Conservation (phyloP, 2,113 vertebrate species). For the Anarrhichthys ocellatus region DNA sequence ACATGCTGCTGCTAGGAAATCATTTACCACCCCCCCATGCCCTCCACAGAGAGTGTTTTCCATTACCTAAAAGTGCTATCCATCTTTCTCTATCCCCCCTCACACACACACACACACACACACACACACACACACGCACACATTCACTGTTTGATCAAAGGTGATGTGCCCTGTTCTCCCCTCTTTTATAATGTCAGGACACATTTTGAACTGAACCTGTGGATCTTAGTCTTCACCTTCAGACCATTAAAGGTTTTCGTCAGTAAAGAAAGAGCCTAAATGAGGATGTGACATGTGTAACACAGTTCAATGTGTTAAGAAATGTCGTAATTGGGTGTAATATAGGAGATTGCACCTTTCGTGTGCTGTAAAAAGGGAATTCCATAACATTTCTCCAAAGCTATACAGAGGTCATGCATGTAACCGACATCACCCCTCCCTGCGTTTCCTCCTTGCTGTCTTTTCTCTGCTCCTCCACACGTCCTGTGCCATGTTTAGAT, state of each 20-base stretch:
- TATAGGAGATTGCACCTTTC: neutral
- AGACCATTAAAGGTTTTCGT: neutral
- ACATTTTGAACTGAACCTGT: constrained; percentile 9
- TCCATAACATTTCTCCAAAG: neutral
- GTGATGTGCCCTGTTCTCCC: constrained; percentile 4
- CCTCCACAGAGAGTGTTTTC: constrained; percentile 57
- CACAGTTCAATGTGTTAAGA: neutral
- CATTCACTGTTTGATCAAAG: neutral
- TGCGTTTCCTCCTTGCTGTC: constrained; percentile 27
- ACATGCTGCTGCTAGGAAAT: constrained; percentile 52
- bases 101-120: neutral
- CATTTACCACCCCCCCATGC: constrained; percentile 22
- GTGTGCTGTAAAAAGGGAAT: constrained; percentile 11
- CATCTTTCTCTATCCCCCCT: neutral
- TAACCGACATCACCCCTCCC: constrained; percentile 14
- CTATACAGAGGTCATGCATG: constrained; percentile 45
- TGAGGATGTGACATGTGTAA: neutral
- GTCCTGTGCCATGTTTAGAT: constrained; percentile 43
- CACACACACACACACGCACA: neutral
- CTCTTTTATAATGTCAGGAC: constrained; percentile 13
- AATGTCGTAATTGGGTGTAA: neutral
- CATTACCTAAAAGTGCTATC: constrained; percentile 68
- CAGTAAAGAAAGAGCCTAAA: neutral
- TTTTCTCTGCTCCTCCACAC: constrained; percentile 38
- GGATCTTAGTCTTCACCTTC: neutral